Percentiles rank a stretch among this genome's conserved stretches.
phyloP scores from a whole-genome alignment of 2,113 vertebrate genomes.

The Sapajus apella region DNA sequence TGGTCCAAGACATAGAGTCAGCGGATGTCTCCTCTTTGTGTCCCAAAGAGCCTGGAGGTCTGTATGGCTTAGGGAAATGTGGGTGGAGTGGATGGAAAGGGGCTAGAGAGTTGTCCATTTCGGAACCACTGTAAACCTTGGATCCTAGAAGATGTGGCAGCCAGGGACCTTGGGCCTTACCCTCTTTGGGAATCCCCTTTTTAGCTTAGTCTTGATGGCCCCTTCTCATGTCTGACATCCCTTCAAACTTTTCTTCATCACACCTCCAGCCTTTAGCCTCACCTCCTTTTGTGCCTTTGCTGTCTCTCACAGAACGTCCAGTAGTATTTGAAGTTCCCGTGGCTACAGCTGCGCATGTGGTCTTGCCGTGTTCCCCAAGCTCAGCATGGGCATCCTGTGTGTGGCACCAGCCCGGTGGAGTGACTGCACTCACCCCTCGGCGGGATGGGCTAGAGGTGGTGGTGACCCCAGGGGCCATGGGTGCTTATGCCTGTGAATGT shows the following conservation, averaged over 20 bases:
- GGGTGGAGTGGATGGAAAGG: background rate
- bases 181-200: background rate
- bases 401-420: conserved; percentile 85
- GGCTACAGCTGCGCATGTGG: conserved; percentile 61
- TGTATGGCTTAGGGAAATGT: conserved; percentile 27
- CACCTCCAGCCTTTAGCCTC: background rate
- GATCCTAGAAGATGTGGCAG: background rate
- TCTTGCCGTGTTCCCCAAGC: conserved; percentile 85
- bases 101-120: background rate
- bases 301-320: conserved; percentile 65
- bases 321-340: conserved; percentile 73
- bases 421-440: conserved; percentile 81
- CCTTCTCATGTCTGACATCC: background rate
- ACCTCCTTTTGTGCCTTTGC: background rate
- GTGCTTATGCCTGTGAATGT: conserved; percentile 88
- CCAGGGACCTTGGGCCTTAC: background rate
- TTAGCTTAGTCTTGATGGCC: background rate
- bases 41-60: conserved; percentile 74
- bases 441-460: conserved; percentile 87
- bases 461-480: conserved; percentile 83
- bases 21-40: conserved; percentile 71
- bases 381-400: conserved; percentile 86
- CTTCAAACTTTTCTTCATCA: background rate
- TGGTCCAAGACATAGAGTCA: conserved; percentile 78
- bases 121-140: background rate